Conservation (phyloP, 2,797 vertebrate genomes). For the Sciurus vulgaris region DNA sequence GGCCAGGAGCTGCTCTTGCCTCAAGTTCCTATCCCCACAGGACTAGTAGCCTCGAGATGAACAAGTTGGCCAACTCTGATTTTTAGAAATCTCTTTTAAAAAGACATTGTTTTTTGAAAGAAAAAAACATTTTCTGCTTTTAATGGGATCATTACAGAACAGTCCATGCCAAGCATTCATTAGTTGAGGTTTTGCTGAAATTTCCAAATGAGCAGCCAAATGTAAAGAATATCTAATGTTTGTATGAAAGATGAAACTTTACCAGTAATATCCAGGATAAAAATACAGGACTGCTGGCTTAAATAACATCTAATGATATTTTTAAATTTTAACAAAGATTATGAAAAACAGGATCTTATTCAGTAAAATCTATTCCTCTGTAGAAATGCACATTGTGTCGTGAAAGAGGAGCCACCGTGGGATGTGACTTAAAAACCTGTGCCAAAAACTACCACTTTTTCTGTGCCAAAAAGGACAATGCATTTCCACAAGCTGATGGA, state of each 20-base stretch:
- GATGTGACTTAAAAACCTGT: conserved; percentile 85
- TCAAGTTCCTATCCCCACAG: neutral
- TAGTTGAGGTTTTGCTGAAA: neutral
- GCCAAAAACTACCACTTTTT: conserved; percentile 87
- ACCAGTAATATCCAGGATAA: neutral
- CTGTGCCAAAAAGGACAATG: conserved; percentile 83
- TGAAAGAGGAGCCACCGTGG: conserved; percentile 87
- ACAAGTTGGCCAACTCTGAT: neutral
- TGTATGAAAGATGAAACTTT: neutral
- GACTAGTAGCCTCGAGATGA: neutral
- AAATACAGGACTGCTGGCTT: neutral
- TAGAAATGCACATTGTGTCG: conserved; percentile 86
- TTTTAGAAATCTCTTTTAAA: conserved; percentile 3
- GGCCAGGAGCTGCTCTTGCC: neutral
- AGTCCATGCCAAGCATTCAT: neutral
- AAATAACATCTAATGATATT: conserved; percentile 28
- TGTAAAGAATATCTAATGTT: neutral
- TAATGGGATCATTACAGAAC: conserved; percentile 12
- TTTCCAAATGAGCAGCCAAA: neutral
- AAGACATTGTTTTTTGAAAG: neutral
- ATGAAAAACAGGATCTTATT: conserved; percentile 41
- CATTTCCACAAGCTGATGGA: conserved; percentile 79
- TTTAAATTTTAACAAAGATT: conserved; percentile 33
- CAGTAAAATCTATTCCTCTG: conserved; percentile 2
- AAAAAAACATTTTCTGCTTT: conserved; percentile 8